These are phyloP conservation scores for Osmerus mordax DNA, from an alignment of 2,113 vertebrate genomes.

Conservation along the genomic window DNA sequence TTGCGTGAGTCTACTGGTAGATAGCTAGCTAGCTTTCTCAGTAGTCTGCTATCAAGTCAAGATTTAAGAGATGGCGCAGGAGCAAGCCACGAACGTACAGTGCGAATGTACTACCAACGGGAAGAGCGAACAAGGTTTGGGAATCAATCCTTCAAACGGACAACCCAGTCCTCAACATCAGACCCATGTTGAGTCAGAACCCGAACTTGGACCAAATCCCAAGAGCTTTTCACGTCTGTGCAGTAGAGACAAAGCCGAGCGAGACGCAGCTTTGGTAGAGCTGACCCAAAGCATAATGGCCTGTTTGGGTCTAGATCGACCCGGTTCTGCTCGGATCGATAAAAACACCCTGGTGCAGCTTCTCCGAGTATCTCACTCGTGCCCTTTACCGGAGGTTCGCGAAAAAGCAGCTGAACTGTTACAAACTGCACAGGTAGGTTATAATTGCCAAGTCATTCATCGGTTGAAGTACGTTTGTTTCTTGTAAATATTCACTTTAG, in stretches of 20 bases:
- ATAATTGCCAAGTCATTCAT: not conserved
- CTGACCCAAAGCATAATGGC: conserved; percentile 47
- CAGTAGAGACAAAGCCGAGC: conserved; percentile 58
- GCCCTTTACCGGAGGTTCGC: conserved; percentile 59
- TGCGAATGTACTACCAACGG: too few species aligned
- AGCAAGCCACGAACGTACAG: too few species aligned
- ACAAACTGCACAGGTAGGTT: conserved; percentile 54
- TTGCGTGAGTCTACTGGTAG: too few species aligned
- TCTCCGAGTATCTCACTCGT: conserved; percentile 60
- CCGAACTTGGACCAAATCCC: conserved; percentile 23
- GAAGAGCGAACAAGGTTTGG: too few species aligned
- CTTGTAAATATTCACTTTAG: not conserved
- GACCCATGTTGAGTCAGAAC: not conserved
- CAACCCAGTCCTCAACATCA: not conserved
- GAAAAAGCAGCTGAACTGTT: conserved; percentile 53
- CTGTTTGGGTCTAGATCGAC: conserved; percentile 35
- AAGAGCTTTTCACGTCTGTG: conserved; percentile 54
- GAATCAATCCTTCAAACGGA: conserved; percentile 19
- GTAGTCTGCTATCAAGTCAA: too few species aligned
- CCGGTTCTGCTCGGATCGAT: conserved; percentile 37
- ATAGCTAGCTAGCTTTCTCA: too few species aligned
- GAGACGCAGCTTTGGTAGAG: conserved; percentile 58
- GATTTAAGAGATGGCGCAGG: too few species aligned
- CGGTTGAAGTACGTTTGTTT: not conserved
- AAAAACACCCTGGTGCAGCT: conserved; percentile 60